phyloP scores from a whole-genome alignment of 2,113 vertebrate genomes.

The Bubo blakistoni region DNA sequence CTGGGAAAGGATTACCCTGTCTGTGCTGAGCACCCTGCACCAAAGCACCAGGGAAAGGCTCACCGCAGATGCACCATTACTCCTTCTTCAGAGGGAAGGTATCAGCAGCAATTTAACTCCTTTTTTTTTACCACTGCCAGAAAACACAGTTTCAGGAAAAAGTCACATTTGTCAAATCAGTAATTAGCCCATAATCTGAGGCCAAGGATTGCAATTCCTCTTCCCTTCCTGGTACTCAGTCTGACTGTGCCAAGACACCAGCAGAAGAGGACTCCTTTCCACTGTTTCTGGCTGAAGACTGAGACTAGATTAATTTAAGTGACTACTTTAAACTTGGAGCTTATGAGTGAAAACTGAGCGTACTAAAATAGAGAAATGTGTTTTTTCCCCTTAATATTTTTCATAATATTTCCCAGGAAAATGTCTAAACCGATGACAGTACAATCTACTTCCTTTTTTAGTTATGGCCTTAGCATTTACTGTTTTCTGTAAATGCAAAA shows the following conservation, averaged over 20 bases:
- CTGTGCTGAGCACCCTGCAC: rapidly evolving
- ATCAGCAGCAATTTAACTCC: not conserved
- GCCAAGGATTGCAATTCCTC: not conserved
- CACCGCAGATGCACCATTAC: not conserved
- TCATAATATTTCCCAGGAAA: not conserved
- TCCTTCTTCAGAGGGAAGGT: not conserved
- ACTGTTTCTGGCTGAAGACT: not conserved
- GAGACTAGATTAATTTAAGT: not conserved
- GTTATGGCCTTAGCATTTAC: not conserved
- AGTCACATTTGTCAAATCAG: not conserved
- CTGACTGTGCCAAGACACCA: not conserved
- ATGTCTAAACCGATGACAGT: not conserved
- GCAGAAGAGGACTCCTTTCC: not conserved
- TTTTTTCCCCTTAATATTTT: not conserved
- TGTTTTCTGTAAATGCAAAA: not conserved
- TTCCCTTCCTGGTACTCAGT: not conserved
- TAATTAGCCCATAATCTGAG: not conserved
- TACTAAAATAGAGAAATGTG: not conserved
- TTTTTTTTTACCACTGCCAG: not conserved
- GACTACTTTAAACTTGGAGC: not conserved
- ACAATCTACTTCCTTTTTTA: not conserved
- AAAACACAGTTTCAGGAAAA: not conserved
- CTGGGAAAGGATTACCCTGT: not conserved
- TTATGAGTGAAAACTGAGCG: not conserved
- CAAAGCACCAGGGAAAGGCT: not conserved